These are phyloP conservation scores for Melanchra persicariae DNA, from an alignment of 2,888 invertebrate genomes.

Conservation along the genomic window DNA sequence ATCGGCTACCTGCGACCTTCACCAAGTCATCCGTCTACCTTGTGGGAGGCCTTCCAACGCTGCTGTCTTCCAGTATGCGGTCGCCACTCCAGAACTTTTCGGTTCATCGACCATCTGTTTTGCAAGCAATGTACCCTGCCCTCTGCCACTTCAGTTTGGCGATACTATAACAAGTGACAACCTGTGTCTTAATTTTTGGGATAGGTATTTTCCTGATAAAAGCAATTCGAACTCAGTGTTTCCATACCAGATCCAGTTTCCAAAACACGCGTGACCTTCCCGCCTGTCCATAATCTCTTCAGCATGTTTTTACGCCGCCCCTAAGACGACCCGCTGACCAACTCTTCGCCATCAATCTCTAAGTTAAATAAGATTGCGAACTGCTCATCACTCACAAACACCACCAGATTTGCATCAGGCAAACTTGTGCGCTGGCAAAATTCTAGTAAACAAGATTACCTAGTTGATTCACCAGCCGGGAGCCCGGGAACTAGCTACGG, in stretches of 20 bases:
- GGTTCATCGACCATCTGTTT: too few relatives aligned
- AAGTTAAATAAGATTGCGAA: slow-evolving; percentile 47
- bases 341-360: slow-evolving; percentile 25
- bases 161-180: too few relatives aligned
- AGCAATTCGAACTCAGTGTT: too few relatives aligned
- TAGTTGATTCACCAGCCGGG: slow-evolving; percentile 77
- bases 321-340: slow-evolving; percentile 13
- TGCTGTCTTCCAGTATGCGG: too few relatives aligned
- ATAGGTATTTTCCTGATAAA: too few relatives aligned
- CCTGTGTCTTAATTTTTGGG: too few relatives aligned
- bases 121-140: too few relatives aligned
- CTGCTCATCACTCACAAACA: slow-evolving; percentile 42
- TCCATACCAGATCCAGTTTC: neutral
- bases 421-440: slow-evolving; percentile 74
- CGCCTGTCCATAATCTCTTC: neutral
- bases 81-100: too few relatives aligned
- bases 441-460: slow-evolving; percentile 80
- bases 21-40: too few relatives aligned
- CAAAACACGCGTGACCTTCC: neutral
- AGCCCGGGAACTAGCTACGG: slow-evolving; percentile 68
- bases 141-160: too few relatives aligned
- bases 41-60: too few relatives aligned
- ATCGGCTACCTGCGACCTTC: too few relatives aligned
- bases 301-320: neutral
- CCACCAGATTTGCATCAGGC: slow-evolving; percentile 73